phyloP scores from a whole-genome alignment of 1,140 invertebrate genomes.

The Drosophila lacertosa region DNA sequence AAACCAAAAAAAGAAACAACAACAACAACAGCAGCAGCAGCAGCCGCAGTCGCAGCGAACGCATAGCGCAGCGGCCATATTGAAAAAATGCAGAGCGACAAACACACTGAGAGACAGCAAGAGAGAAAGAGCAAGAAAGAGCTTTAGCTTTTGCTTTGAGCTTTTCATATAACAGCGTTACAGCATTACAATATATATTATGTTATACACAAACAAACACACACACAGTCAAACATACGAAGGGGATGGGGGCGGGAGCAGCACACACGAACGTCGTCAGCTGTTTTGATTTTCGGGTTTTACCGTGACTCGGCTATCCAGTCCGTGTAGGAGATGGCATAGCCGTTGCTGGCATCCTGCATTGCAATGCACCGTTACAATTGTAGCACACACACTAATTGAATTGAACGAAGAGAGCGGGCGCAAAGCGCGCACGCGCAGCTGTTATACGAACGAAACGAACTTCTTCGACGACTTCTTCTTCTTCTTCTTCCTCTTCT shows the following conservation, averaged over 20 bases:
- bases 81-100: slow-evolving; percentile 54
- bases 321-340: slow-evolving; percentile 65
- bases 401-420: not conserved
- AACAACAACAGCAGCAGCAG: slow-evolving; percentile 31
- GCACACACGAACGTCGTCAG: slow-evolving; percentile 39
- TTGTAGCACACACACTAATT: not conserved
- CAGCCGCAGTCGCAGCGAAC: slow-evolving; percentile 26
- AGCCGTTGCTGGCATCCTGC: slow-evolving; percentile 68
- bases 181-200: slow-evolving; percentile 49
- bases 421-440: not conserved
- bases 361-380: slow-evolving; percentile 26
- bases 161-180: slow-evolving; percentile 42
- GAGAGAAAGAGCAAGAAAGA: slow-evolving; percentile 20
- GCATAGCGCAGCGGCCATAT: slow-evolving; percentile 66
- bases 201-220: slow-evolving; percentile 26
- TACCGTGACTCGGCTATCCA: slow-evolving; percentile 75
- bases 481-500: not conserved
- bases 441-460: slow-evolving; percentile 10
- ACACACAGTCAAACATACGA: not conserved
- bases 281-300: not conserved
- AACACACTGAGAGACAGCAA: not conserved
- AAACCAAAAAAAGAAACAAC: slow-evolving; percentile 6
- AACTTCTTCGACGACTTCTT: too few relatives aligned
- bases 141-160: slow-evolving; percentile 27
- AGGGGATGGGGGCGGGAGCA: not conserved